Evolutionary conservation across 2,113 vertebrate species (phyloP).

Genomic region (Arothron firmamentum): DNA sequence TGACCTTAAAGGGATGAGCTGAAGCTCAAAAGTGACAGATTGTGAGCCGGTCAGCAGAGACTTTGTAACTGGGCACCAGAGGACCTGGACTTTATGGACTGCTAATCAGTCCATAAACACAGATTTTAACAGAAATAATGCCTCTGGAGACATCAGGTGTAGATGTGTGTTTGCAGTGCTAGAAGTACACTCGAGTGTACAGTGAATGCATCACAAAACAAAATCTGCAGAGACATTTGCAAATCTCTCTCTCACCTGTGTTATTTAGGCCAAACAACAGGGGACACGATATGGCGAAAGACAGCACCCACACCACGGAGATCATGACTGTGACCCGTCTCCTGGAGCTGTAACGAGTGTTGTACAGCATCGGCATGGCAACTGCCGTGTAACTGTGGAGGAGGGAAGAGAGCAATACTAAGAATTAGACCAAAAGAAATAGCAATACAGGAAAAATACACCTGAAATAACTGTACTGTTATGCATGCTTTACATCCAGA

Average conservation of each 20-base stretch:
- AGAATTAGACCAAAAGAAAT: neutral
- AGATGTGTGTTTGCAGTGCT: no score
- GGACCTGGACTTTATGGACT: no score
- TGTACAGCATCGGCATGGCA: slow-evolving; percentile 98
- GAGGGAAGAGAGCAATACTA: slow-evolving; percentile 3
- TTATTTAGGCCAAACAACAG: slow-evolving; percentile 95
- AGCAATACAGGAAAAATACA: neutral
- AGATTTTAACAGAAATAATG: no score
- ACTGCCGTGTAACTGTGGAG: slow-evolving; percentile 91
- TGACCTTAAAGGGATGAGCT: slow-evolving; percentile 21
- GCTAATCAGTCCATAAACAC: no score
- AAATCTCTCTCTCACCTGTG: slow-evolving; percentile 78
- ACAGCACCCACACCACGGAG: slow-evolving; percentile 93
- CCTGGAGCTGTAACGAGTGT: slow-evolving; percentile 96
- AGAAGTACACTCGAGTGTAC: neutral
- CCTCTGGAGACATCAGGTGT: no score
- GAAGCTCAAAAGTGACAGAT: slow-evolving; percentile 38
- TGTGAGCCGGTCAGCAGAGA: neutral
- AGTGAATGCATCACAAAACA: neutral
- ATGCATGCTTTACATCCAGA: no score
- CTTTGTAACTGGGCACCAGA: no score
- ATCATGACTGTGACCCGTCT: slow-evolving; percentile 96
- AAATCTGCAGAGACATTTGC: neutral
- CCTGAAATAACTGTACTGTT: no score
- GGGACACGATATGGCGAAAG: slow-evolving; percentile 96